Percentiles rank a stretch among this genome's conserved stretches.
These are phyloP conservation scores for Callaeas wilsoni DNA, from an alignment of 2,113 vertebrate genomes.

Conservation along the genomic window DNA sequence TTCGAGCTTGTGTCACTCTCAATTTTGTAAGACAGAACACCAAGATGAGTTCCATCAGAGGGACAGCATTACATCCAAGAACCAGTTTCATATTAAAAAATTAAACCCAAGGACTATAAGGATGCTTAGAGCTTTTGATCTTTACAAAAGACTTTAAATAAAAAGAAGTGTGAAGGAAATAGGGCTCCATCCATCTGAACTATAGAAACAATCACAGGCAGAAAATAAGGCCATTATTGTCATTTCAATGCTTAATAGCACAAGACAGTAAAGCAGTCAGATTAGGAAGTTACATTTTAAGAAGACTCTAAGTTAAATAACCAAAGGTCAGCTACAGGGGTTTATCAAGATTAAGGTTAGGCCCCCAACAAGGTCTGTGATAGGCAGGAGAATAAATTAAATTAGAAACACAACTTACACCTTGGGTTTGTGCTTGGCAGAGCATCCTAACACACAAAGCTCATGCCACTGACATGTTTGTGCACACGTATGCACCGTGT, in stretches of 20 bases:
- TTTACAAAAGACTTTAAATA: background rate
- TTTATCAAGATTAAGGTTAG: too few species aligned
- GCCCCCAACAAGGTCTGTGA: background rate
- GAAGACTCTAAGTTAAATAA: background rate
- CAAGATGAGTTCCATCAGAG: background rate
- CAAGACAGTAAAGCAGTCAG: background rate
- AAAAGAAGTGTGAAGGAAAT: background rate
- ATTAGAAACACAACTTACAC: background rate
- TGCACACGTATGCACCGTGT: fast-evolving
- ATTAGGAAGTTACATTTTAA: background rate
- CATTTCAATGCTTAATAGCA: background rate
- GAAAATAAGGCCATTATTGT: background rate
- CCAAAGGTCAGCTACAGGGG: background rate
- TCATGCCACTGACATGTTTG: background rate
- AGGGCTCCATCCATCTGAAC: background rate
- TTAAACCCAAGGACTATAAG: background rate
- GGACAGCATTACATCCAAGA: background rate
- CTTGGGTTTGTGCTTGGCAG: background rate
- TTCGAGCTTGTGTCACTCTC: background rate
- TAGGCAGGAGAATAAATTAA: background rate
- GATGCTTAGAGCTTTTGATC: background rate
- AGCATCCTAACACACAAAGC: background rate
- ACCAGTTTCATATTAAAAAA: background rate
- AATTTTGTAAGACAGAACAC: background rate
- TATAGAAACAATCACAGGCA: background rate